Conservation (phyloP, 2,113 vertebrate species). For the Pteronura brasiliensis region DNA sequence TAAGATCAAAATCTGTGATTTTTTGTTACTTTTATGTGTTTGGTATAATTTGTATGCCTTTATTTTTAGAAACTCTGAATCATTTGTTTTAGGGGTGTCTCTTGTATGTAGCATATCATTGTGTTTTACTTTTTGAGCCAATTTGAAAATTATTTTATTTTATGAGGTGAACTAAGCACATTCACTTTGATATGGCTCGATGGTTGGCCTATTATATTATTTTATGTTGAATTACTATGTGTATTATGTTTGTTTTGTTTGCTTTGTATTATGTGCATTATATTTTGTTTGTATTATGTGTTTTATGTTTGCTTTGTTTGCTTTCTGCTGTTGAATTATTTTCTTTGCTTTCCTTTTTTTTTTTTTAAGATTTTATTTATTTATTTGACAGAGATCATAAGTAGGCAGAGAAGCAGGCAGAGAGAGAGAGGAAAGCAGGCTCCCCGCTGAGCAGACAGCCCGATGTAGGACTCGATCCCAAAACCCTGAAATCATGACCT, state of each 20-base stretch:
- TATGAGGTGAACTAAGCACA: neutral
- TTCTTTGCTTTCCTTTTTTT: neutral
- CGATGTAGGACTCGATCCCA: too few relatives aligned
- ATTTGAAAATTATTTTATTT: neutral
- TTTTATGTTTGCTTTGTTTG: neutral
- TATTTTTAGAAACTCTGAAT: conserved; percentile 1
- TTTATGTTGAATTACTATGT: neutral
- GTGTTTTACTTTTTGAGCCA: neutral
- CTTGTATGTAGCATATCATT: neutral
- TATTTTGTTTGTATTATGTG: too few relatives aligned
- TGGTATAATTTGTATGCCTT: neutral
- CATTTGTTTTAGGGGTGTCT: neutral
- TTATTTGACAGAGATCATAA: too few relatives aligned
- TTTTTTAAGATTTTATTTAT: too few relatives aligned
- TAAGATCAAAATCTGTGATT: neutral
- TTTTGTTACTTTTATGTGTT: neutral
- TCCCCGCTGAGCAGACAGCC: too few relatives aligned
- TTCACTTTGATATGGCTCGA: neutral
- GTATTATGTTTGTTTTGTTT: neutral
- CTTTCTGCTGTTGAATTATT: neutral
- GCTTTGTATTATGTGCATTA: neutral
- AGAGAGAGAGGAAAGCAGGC: too few relatives aligned
- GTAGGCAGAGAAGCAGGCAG: too few relatives aligned
- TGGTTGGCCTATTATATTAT: neutral
- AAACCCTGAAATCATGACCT: too few relatives aligned